Conservation (phyloP, 2,113 vertebrate genomes). For the Malurus alboscapulatus region DNA sequence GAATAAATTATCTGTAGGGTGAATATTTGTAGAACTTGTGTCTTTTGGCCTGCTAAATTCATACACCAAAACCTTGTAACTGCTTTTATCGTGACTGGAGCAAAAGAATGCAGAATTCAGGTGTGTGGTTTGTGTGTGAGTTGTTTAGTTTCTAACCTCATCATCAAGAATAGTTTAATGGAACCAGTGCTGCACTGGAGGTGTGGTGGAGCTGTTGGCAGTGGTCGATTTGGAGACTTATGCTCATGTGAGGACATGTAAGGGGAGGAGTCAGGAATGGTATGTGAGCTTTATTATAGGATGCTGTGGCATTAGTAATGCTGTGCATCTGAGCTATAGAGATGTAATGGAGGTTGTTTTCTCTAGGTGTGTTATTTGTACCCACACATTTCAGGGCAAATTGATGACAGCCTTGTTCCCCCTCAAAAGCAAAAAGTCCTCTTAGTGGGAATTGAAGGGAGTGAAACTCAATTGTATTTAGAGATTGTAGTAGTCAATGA, state of each 20-base stretch:
- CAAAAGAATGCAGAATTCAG: background rate
- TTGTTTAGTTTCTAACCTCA: background rate
- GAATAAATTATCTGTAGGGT: background rate
- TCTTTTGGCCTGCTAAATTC: background rate
- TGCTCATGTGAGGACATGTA: background rate
- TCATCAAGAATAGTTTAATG: rapidly evolving
- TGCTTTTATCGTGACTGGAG: background rate
- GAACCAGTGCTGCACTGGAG: background rate
- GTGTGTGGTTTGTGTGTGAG: background rate
- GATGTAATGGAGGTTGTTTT: rapidly evolving
- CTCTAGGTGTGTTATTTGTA: background rate
- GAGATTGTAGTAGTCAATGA: background rate
- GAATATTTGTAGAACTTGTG: background rate
- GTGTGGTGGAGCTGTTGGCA: background rate
- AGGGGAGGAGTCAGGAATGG: background rate
- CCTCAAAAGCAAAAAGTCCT: background rate
- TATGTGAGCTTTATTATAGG: background rate
- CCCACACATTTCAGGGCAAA: rapidly evolving
- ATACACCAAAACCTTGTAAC: background rate
- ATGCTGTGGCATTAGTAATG: background rate
- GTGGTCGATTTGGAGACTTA: background rate
- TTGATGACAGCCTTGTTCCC: background rate
- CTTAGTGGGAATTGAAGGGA: background rate
- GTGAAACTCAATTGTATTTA: background rate
- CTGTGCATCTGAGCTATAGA: background rate